phyloP scores from a whole-genome alignment of 2,888 invertebrate genomes.

The Acrobeloides nanus region DNA sequence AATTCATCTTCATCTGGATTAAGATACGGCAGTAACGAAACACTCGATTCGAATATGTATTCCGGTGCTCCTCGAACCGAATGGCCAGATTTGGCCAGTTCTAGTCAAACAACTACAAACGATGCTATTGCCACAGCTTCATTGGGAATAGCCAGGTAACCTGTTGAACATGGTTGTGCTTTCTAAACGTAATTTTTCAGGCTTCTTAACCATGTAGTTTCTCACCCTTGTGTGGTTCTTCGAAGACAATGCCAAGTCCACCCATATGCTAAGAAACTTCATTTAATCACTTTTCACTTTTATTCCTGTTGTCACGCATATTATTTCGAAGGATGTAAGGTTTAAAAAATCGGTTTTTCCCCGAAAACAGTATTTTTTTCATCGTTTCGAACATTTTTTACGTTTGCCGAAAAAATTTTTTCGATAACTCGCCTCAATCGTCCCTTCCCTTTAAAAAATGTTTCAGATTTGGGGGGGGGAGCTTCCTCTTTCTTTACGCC shows the following conservation, averaged over 20 bases:
- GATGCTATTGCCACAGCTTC: constrained; percentile 11
- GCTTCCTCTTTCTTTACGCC: no score
- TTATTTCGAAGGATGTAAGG: constrained; percentile 47
- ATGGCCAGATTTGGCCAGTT: background rate
- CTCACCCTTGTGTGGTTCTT: constrained; percentile 51
- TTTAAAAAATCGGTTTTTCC: constrained; percentile 3
- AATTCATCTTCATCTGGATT: no score
- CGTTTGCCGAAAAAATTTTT: no score
- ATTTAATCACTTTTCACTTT: constrained; percentile 51
- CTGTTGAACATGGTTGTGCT: background rate
- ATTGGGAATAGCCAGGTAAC: constrained; percentile 4
- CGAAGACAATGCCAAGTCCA: constrained; percentile 53
- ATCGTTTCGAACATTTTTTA: no score
- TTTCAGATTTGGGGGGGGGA: no score
- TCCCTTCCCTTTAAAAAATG: no score
- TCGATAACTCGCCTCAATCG: no score
- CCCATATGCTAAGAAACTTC: constrained; percentile 36
- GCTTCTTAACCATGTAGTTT: constrained; percentile 31
- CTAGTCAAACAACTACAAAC: constrained; percentile 3
- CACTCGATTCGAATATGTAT: no score
- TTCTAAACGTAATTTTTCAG: constrained; percentile 14
- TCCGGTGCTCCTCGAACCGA: constrained; percentile 3
- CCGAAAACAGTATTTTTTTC: no score
- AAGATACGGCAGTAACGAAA: no score
- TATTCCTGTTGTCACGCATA: constrained; percentile 43